phyloP scores from a whole-genome alignment of 2,888 invertebrate genomes.

The Odontomyia ornata region DNA sequence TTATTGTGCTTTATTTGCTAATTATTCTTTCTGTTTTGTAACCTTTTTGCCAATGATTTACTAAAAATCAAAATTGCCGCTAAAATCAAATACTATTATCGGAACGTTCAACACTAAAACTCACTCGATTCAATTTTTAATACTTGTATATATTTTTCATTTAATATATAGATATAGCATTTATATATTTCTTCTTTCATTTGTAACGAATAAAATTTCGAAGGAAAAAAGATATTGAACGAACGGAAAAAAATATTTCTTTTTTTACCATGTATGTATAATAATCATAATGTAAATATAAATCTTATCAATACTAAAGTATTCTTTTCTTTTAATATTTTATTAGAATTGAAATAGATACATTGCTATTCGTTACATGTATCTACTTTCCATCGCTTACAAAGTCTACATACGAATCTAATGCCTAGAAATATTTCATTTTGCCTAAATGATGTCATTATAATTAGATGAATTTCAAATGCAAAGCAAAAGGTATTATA shows the following conservation, averaged over 20 bases:
- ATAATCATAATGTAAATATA: background rate
- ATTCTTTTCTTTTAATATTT: too few relatives aligned
- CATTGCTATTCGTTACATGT: background rate
- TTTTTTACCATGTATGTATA: background rate
- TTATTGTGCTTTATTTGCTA: background rate
- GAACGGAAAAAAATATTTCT: background rate
- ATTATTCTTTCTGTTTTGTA: background rate
- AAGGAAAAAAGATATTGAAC: background rate
- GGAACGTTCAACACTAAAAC: too few relatives aligned
- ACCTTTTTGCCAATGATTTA: background rate
- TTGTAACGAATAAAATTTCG: conserved; percentile 10
- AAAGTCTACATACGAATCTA: background rate
- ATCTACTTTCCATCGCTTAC: background rate
- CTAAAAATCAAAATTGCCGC: too few relatives aligned
- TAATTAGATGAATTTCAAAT: background rate
- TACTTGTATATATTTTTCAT: background rate
- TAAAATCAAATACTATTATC: too few relatives aligned
- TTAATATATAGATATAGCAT: conserved; percentile 20
- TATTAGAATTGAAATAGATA: background rate
- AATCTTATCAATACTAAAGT: conserved; percentile 3
- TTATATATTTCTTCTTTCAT: conserved; percentile 2
- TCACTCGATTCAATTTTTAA: too few relatives aligned
- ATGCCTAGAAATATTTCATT: background rate
- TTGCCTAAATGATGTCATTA: background rate
- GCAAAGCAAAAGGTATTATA: too few relatives aligned